Conservation (phyloP, 2,888 invertebrate species). For the Ennomos quercinarius region DNA sequence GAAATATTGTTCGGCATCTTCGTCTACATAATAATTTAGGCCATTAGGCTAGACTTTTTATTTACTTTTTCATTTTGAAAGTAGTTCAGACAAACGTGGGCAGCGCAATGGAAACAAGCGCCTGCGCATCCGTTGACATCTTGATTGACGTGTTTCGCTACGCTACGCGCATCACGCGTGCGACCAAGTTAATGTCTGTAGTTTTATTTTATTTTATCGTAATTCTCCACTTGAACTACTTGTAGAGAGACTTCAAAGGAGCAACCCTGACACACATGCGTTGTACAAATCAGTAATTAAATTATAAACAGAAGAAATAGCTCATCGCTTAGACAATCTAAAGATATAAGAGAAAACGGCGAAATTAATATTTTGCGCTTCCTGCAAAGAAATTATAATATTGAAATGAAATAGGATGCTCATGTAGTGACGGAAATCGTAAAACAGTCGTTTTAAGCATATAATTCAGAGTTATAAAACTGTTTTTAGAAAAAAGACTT, state of each 20-base stretch:
- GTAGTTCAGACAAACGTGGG: conserved; percentile 22
- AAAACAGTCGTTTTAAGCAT: conserved; percentile 18
- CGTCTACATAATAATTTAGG: conserved; percentile 16
- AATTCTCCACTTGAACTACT: conserved; percentile 52
- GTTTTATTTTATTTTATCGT: conserved; percentile 60
- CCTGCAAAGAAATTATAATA: conserved; percentile 19
- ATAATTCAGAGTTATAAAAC: conserved; percentile 18
- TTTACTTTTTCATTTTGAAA: conserved; percentile 14
- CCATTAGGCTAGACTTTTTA: conserved; percentile 17
- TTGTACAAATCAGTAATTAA: conserved; percentile 33
- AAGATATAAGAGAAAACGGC: conserved; percentile 22
- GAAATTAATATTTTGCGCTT: conserved; percentile 19
- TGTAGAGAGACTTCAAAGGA: conserved; percentile 56
- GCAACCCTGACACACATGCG: conserved; percentile 66
- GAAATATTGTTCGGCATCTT: conserved; percentile 10
- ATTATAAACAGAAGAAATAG: conserved; percentile 31
- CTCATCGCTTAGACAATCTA: conserved; percentile 23
- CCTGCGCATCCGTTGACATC: conserved; percentile 56
- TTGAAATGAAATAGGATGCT: conserved; percentile 22
- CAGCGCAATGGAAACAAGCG: conserved; percentile 29
- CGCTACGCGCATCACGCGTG: conserved; percentile 53
- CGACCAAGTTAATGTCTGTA: conserved; percentile 48
- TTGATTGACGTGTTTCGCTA: conserved; percentile 71
- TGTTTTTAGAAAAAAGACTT: conserved; percentile 56
- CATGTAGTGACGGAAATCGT: conserved; percentile 30